Evolutionary conservation across 2,113 vertebrate species (phyloP).

Genomic region (Pristiophorus japonicus): DNA sequence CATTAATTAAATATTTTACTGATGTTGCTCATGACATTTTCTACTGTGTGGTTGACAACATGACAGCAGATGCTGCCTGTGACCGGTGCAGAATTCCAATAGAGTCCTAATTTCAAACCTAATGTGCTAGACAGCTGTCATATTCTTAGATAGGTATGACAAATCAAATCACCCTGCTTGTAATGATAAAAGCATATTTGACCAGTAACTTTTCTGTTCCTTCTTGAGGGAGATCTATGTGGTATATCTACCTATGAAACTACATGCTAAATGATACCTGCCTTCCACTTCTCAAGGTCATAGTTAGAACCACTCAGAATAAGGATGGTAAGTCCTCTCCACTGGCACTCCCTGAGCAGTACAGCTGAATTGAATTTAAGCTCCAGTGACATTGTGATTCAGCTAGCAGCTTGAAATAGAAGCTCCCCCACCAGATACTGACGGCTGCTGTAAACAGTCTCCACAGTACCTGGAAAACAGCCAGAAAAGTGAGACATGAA

Average conservation of each 20-base stretch:
- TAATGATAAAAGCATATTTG: background rate
- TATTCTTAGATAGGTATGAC: constrained; percentile 8
- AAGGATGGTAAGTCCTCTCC: background rate
- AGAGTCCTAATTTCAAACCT: background rate
- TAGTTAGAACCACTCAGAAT: background rate
- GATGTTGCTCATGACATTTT: background rate
- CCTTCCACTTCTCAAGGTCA: background rate
- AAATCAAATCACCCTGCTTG: background rate
- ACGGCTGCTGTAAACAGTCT: background rate
- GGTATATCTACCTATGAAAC: background rate
- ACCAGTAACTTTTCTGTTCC: background rate
- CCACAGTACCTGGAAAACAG: background rate
- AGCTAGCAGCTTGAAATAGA: constrained; percentile 12
- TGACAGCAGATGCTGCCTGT: background rate
- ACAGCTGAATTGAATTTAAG: background rate
- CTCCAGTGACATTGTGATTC: background rate
- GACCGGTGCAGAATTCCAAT: background rate
- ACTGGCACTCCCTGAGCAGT: background rate
- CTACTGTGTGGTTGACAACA: background rate
- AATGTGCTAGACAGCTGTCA: constrained; percentile 18
- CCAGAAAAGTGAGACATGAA: background rate
- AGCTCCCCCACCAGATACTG: background rate
- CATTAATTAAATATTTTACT: constrained; percentile 33
- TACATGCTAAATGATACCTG: background rate
- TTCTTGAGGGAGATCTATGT: background rate